Conservation (phyloP, 1,140 invertebrate species). For the Diachasmimorpha longicaudata region DNA sequence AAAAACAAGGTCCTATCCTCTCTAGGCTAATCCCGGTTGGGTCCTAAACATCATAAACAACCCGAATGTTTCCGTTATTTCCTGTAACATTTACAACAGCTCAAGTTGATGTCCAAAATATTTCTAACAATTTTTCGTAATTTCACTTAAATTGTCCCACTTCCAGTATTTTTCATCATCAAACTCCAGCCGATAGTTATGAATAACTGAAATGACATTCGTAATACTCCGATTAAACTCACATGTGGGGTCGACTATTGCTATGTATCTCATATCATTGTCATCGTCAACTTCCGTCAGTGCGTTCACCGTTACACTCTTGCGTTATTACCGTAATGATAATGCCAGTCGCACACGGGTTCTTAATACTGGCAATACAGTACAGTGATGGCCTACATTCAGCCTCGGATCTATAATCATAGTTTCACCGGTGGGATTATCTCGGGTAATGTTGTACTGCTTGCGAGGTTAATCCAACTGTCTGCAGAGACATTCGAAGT, state of each 20-base stretch:
- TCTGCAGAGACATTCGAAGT: not conserved
- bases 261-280: not conserved
- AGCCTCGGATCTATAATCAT: not conserved
- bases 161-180: too few species aligned
- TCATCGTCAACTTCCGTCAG: not conserved
- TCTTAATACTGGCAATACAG: not conserved
- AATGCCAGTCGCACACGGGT: not conserved
- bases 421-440: not conserved
- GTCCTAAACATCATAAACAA: too few species aligned
- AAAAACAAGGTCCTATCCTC: too few species aligned
- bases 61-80: too few species aligned
- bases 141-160: too few species aligned
- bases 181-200: not conserved
- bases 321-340: not conserved
- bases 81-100: too few species aligned
- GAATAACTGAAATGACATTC: not conserved
- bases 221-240: not conserved
- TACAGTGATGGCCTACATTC: not conserved
- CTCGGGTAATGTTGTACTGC: not conserved
- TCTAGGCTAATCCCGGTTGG: too few species aligned
- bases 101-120: too few species aligned
- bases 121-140: too few species aligned
- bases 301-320: not conserved
- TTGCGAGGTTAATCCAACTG: not conserved
- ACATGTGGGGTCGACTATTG: not conserved